A percentile compares a stretch with the other conserved stretches of the same genome.
Conservation (phyloP, 2,888 invertebrate species). For the Trisateles emortualis region DNA sequence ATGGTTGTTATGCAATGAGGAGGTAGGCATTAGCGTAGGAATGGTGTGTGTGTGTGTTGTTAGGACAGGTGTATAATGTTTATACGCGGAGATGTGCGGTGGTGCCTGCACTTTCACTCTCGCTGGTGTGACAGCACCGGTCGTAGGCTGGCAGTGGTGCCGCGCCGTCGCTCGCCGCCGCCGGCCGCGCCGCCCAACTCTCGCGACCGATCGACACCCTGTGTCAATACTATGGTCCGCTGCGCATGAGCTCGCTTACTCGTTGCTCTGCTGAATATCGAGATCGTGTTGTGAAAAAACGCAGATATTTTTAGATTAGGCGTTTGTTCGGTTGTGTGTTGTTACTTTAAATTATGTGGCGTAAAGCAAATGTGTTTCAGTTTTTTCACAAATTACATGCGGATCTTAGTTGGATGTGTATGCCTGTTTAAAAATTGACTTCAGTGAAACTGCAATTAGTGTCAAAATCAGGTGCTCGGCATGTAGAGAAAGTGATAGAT, state of each 20-base stretch:
- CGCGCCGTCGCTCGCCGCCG: constrained; percentile 75
- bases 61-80: constrained; percentile 70
- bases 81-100: constrained; percentile 66
- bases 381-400: constrained; percentile 5
- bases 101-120: constrained; percentile 84
- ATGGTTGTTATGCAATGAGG: constrained; percentile 59
- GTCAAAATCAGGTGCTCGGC: constrained; percentile 51
- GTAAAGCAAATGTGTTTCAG: constrained; percentile 18
- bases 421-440: constrained; percentile 23
- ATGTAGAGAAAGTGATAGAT: constrained; percentile 72
- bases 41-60: constrained; percentile 59
- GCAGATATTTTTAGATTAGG: constrained; percentile 65
- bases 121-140: constrained; percentile 65
- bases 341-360: constrained; percentile 46
- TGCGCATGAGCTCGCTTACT: constrained; percentile 66
- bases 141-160: constrained; percentile 71
- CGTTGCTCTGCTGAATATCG: constrained; percentile 70
- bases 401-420: constrained; percentile 17
- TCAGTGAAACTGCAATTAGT: constrained; percentile 49
- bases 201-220: constrained; percentile 63
- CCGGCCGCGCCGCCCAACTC: constrained; percentile 64
- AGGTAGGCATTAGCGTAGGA: constrained; percentile 54
- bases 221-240: constrained; percentile 71
- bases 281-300: constrained; percentile 70
- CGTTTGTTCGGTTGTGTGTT: constrained; percentile 55